Evolutionary conservation across 2,797 vertebrate genomes (phyloP).

Genomic region (Epinephelus coioides): DNA sequence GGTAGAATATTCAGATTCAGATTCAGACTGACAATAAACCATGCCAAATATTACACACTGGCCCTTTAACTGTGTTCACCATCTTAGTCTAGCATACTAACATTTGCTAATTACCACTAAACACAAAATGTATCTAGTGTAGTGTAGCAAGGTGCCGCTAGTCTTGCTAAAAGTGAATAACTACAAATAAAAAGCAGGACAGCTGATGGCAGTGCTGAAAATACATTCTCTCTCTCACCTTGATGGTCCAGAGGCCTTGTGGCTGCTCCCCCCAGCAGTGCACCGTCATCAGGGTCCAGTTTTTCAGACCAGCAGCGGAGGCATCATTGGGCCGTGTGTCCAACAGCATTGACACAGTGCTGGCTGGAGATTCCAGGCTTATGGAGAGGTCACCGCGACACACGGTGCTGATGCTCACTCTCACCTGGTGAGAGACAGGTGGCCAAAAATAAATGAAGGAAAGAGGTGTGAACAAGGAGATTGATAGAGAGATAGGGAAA

Average conservation of each 20-base stretch:
- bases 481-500: background rate
- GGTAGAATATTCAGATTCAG: too few relatives aligned
- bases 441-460: conserved; percentile 9
- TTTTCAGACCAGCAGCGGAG: conserved; percentile 67
- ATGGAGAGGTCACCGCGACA: conserved; percentile 79
- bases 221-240: conserved; percentile 38
- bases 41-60: too few relatives aligned
- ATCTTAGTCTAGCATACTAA: background rate
- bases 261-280: conserved; percentile 71
- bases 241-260: conserved; percentile 63
- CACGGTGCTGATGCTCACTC: conserved; percentile 71
- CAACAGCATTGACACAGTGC: conserved; percentile 71
- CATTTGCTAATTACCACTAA: background rate
- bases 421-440: conserved; percentile 69
- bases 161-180: background rate
- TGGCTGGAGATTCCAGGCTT: conserved; percentile 76
- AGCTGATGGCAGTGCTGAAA: background rate
- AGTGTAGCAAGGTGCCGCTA: background rate
- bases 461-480: conserved; percentile 25
- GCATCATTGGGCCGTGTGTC: conserved; percentile 70
- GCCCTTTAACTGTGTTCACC: too few relatives aligned
- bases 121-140: background rate
- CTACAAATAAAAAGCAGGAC: background rate
- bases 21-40: too few relatives aligned
- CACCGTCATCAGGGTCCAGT: conserved; percentile 71